phyloP scores from a whole-genome alignment of 2,797 vertebrate species.

The Syngnathus rostellatus region DNA sequence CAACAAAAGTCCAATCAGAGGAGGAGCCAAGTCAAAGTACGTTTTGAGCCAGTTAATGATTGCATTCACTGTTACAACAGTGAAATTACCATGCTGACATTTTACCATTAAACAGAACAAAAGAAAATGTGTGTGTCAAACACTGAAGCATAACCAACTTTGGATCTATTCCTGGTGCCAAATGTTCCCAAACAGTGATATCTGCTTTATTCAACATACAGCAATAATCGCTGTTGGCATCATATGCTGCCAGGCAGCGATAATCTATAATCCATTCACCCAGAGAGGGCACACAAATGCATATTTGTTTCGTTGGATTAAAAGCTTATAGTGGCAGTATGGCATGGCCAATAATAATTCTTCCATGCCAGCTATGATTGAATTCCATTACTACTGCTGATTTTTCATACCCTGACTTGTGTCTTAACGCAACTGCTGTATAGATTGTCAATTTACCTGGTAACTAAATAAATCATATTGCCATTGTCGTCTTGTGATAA shows the following conservation, averaged over 20 bases:
- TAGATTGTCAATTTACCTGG: background rate
- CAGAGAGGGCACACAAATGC: slow-evolving; percentile 69
- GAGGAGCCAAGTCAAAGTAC: slow-evolving; percentile 61
- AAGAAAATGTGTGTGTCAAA: slow-evolving; percentile 50
- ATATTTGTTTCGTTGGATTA: slow-evolving; percentile 75
- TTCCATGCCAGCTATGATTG: slow-evolving; percentile 57
- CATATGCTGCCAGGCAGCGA: slow-evolving; percentile 67
- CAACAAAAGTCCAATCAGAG: slow-evolving; percentile 67
- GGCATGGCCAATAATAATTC: slow-evolving; percentile 63
- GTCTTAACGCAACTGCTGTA: background rate
- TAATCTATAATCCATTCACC: slow-evolving; percentile 73
- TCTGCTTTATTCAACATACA: slow-evolving; percentile 62
- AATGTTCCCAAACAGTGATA: slow-evolving; percentile 57
- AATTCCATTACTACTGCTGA: slow-evolving; percentile 33
- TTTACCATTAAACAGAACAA: slow-evolving; percentile 36
- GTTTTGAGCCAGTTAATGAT: slow-evolving; percentile 65
- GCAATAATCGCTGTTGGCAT: slow-evolving; percentile 68
- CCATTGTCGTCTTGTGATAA: background rate
- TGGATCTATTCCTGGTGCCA: slow-evolving; percentile 49
- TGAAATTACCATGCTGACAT: slow-evolving; percentile 46
- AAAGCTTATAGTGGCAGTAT: slow-evolving; percentile 67
- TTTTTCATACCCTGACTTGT: slow-evolving; percentile 8
- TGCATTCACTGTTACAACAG: slow-evolving; percentile 64
- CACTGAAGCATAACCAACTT: slow-evolving; percentile 42
- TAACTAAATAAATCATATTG: background rate